A percentile compares a stretch with the other conserved stretches of the same genome.
phyloP scores from a whole-genome alignment of 1,140 invertebrate genomes.

The Xylocopa sonorina region DNA sequence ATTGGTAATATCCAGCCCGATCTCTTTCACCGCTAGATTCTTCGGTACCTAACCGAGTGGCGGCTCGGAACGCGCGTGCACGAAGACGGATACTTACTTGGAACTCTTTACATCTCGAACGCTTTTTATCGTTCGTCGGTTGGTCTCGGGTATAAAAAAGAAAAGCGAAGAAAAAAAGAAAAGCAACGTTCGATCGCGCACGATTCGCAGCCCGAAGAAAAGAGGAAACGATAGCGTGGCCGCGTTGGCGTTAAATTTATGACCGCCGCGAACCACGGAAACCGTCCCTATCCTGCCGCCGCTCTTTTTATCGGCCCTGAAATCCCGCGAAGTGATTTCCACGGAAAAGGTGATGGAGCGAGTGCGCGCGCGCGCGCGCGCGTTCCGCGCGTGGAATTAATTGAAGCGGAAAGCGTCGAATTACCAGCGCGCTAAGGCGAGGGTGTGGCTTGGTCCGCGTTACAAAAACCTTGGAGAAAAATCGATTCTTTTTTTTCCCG shows the following conservation, averaged over 20 bases:
- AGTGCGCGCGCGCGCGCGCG: too few species aligned
- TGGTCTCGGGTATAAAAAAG: slow-evolving; percentile 20
- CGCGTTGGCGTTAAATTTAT: slow-evolving; percentile 42
- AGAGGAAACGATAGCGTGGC: slow-evolving; percentile 32
- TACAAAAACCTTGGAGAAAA: slow-evolving; percentile 5
- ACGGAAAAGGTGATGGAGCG: slow-evolving; percentile 13
- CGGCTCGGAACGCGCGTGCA: too few species aligned
- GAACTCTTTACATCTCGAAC: slow-evolving; percentile 22
- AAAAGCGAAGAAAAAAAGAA: too few species aligned
- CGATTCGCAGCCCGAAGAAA: slow-evolving; percentile 40
- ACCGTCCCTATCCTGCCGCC: neutral
- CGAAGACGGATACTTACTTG: slow-evolving; percentile 24
- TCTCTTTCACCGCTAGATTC: neutral
- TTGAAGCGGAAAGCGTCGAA: slow-evolving; percentile 4
- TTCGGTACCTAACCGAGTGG: neutral
- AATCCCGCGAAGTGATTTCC: slow-evolving; percentile 44
- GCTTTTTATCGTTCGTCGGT: slow-evolving; percentile 30
- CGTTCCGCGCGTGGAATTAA: slow-evolving; percentile 29
- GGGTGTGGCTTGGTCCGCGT: too few species aligned
- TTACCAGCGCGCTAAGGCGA: neutral
- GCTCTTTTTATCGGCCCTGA: slow-evolving; percentile 5
- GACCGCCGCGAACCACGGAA: slow-evolving; percentile 21
- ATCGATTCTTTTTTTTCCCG: slow-evolving; percentile 2
- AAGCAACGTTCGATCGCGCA: slow-evolving; percentile 24
- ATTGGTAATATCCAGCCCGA: neutral